Evolutionary conservation across 2,888 invertebrate genomes (phyloP).

Genomic region (Agrotis exclamationis): DNA sequence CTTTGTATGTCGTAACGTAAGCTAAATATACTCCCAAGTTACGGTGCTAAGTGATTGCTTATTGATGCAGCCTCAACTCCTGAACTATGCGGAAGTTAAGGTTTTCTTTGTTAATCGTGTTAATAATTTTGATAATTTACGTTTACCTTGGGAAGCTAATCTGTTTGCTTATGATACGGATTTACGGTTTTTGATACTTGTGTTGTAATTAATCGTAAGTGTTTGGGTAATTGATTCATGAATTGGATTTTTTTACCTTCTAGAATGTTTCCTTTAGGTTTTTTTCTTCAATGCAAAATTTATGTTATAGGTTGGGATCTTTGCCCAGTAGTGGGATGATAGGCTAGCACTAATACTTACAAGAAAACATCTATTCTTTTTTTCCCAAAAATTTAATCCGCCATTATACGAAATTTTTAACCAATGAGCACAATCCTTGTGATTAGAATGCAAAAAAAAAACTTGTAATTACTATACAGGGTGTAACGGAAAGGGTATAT

Average conservation of each 20-base stretch:
- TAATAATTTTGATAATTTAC: conserved; percentile 71
- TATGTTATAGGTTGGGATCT: too few relatives aligned
- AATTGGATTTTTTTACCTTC: background rate
- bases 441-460: background rate
- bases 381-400: too few relatives aligned
- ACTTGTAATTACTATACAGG: too few relatives aligned
- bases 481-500: too few relatives aligned
- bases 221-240: conserved; percentile 15
- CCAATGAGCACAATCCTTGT: background rate
- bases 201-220: conserved; percentile 44
- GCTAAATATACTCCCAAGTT: conserved; percentile 52
- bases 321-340: too few relatives aligned
- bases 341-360: too few relatives aligned
- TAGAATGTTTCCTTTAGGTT: background rate
- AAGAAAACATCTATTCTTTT: too few relatives aligned
- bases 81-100: conserved; percentile 81
- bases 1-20: conserved; percentile 31
- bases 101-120: conserved; percentile 83
- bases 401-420: too few relatives aligned
- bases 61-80: conserved; percentile 77
- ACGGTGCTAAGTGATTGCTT: conserved; percentile 81
- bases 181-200: conserved; percentile 35
- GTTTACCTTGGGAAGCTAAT: conserved; percentile 56
- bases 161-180: conserved; percentile 59
- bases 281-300: background rate